Percentiles rank a stretch among this genome's conserved stretches.
phyloP scores from a whole-genome alignment of 2,113 vertebrate species.

The Felis chaus region DNA sequence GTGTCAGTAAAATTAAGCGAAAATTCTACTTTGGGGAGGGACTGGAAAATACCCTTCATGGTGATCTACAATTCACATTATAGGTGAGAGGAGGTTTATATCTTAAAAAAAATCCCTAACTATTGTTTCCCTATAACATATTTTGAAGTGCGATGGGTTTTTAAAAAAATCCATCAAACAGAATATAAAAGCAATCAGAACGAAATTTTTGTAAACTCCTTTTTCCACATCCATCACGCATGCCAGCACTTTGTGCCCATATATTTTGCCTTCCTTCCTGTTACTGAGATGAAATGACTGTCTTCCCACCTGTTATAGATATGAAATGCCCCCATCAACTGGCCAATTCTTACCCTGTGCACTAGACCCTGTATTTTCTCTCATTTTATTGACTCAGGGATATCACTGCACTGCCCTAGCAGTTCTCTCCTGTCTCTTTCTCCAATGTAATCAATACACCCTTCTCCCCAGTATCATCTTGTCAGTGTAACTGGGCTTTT shows the following conservation, averaged over 20 bases:
- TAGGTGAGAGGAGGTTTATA: not conserved
- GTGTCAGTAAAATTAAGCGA: not conserved
- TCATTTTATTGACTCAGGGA: not conserved
- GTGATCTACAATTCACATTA: not conserved
- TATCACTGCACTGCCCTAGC: not conserved
- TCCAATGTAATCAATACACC: not conserved
- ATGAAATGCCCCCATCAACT: not conserved
- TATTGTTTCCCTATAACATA: not conserved
- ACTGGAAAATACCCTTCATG: not conserved
- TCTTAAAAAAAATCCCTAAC: not conserved
- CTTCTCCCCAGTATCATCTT: not conserved
- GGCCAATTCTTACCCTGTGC: not conserved
- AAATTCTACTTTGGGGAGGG: not conserved
- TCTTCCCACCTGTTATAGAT: not conserved
- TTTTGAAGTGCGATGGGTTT: not conserved
- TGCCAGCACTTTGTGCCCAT: not conserved
- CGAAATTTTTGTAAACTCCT: not conserved
- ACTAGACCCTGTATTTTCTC: not conserved
- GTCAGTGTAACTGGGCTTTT: not conserved
- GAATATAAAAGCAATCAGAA: not conserved
- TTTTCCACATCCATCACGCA: not conserved
- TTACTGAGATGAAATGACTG: not conserved
- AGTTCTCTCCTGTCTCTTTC: too few species aligned
- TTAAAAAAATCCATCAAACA: not conserved
- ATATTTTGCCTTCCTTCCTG: not conserved